Conservation (phyloP, 2,113 vertebrate genomes). For the Atlantisia rogersi region DNA sequence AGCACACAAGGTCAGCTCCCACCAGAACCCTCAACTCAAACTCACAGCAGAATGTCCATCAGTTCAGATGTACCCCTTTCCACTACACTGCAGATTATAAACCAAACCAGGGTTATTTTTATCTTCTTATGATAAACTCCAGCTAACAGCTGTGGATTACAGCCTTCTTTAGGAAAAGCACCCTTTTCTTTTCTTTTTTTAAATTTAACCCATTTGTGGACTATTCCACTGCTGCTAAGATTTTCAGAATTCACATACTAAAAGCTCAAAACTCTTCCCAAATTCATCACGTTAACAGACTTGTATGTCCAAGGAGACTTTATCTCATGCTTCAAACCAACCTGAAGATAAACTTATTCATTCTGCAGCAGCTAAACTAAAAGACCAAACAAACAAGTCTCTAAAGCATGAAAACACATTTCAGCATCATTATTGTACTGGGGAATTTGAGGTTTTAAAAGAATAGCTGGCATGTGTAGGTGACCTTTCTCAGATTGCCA, state of each 20-base stretch:
- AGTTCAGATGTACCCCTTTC: not conserved
- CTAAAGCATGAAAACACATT: not conserved
- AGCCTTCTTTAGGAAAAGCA: not conserved
- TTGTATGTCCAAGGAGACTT: not conserved
- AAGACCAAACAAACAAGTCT: not conserved
- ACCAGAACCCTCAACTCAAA: not conserved
- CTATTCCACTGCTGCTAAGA: not conserved
- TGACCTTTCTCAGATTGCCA: slow-evolving; percentile 14
- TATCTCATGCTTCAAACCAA: not conserved
- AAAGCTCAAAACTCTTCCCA: not conserved
- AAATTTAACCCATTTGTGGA: not conserved
- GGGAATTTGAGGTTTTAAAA: not conserved
- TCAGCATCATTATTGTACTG: not conserved
- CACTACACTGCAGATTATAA: not conserved
- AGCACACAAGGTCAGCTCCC: not conserved
- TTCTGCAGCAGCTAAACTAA: not conserved
- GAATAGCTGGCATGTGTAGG: not conserved
- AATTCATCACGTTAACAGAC: not conserved
- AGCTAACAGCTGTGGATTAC: not conserved
- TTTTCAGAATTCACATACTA: not conserved
- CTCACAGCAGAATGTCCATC: not conserved
- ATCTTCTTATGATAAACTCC: not conserved
- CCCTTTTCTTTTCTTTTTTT: not conserved
- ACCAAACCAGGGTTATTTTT: not conserved
- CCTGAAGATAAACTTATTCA: not conserved